A percentile compares a stretch with the other conserved stretches of the same genome.
phyloP scores from a whole-genome alignment of 2,797 vertebrate species.

The Melanogrammus aeglefinus region DNA sequence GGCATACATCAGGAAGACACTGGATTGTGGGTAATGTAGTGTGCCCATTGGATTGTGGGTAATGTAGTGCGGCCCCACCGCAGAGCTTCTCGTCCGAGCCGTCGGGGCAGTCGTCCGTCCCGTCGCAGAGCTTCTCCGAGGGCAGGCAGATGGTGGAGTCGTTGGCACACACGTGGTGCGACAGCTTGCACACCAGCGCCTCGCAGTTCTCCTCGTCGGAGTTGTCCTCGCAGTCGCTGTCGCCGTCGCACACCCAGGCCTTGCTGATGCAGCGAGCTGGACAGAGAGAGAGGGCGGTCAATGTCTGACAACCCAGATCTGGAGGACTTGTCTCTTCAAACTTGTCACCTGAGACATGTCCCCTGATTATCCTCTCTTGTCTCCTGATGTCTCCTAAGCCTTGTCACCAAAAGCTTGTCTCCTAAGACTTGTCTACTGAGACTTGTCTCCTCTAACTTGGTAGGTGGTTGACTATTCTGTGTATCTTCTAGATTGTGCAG shows the following conservation, averaged over 20 bases:
- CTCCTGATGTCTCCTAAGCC: no score
- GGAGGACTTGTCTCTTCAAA: no score
- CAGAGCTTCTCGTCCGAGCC: slow-evolving; percentile 94
- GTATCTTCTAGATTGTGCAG: background rate
- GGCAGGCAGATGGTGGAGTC: slow-evolving; percentile 91
- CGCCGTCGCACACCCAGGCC: slow-evolving; percentile 95
- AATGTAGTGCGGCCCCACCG: slow-evolving; percentile 64
- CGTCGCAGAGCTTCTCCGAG: slow-evolving; percentile 90
- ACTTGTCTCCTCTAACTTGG: no score
- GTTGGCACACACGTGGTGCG: slow-evolving; percentile 91
- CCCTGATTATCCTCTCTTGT: no score
- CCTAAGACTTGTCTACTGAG: no score
- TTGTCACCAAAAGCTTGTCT: no score
- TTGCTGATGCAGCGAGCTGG: slow-evolving; percentile 95
- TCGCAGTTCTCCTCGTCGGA: slow-evolving; percentile 97
- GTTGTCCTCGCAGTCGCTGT: slow-evolving; percentile 96
- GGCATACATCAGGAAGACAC: background rate
- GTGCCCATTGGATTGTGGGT: slow-evolving; percentile 8
- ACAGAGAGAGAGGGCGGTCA: no score
- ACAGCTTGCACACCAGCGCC: slow-evolving; percentile 88
- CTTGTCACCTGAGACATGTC: no score
- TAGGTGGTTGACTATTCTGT: background rate
- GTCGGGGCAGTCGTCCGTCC: slow-evolving; percentile 87
- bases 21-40: slow-evolving; percentile 21
- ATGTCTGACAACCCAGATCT: no score